phyloP scores from a whole-genome alignment of 2,888 invertebrate genomes.

The Cheilosia variabilis region DNA sequence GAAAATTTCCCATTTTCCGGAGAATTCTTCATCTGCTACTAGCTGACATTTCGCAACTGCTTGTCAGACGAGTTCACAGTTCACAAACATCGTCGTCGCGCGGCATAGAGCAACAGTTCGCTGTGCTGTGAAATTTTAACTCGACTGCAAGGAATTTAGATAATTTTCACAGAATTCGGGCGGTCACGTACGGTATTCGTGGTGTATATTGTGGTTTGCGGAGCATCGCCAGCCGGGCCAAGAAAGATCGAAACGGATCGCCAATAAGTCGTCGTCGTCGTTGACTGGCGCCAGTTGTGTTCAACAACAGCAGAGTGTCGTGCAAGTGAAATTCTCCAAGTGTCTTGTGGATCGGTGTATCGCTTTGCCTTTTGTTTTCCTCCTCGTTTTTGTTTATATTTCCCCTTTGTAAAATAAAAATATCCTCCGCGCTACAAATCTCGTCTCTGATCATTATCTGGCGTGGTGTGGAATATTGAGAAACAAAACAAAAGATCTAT shows the following conservation, averaged over 20 bases:
- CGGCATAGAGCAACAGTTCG: constrained; percentile 49
- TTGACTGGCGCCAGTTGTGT: constrained; percentile 53
- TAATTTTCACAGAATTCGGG: constrained; percentile 48
- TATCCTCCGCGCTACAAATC: background rate
- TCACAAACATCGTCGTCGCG: constrained; percentile 15
- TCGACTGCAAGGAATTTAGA: constrained; percentile 19
- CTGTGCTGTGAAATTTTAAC: constrained; percentile 21
- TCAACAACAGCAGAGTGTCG: constrained; percentile 23
- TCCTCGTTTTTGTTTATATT: constrained; percentile 21
- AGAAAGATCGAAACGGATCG: constrained; percentile 39
- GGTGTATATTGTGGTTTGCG: background rate
- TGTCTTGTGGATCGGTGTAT: constrained; percentile 9
- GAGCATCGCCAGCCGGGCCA: constrained; percentile 30
- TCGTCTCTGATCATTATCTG: constrained; percentile 45
- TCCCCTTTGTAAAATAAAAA: background rate
- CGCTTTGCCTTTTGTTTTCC: background rate
- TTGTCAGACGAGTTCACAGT: constrained; percentile 35
- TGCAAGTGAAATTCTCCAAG: constrained; percentile 6
- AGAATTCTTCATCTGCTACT: constrained; percentile 19
- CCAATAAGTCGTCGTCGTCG: constrained; percentile 25
- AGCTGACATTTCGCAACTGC: constrained; percentile 44
- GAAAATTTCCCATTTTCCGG: constrained; percentile 60
- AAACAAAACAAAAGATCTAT: constrained; percentile 42
- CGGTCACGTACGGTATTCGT: constrained; percentile 46
- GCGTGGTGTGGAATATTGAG: constrained; percentile 41